Conservation (phyloP, 2,888 invertebrate genomes). For the Stegana nigrithorax region DNA sequence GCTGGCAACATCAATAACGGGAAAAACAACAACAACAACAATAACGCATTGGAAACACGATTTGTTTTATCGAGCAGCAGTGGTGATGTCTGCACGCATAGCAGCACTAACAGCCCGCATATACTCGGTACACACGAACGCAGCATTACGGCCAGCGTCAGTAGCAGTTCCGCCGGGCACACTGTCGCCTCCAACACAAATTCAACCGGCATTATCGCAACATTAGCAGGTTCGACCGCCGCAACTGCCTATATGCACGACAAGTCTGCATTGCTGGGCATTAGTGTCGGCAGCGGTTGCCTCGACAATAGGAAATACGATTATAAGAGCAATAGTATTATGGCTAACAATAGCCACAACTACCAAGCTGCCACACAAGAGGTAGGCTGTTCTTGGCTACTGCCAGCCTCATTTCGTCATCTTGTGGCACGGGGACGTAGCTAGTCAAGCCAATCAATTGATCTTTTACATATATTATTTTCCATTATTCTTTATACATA, state of each 20-base stretch:
- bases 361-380: slow-evolving; percentile 54
- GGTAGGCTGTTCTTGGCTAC: slow-evolving; percentile 54
- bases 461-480: too few species aligned
- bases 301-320: slow-evolving; percentile 58
- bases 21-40: slow-evolving; percentile 19
- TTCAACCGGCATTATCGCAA: slow-evolving; percentile 29
- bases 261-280: slow-evolving; percentile 37
- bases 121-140: too few species aligned
- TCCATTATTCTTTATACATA: too few species aligned
- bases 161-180: slow-evolving; percentile 7
- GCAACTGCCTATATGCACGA: slow-evolving; percentile 41
- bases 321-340: slow-evolving; percentile 54
- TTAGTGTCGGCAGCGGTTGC: slow-evolving; percentile 43
- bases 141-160: slow-evolving; percentile 23
- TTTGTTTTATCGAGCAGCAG: too few species aligned
- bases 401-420: too few species aligned
- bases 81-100: slow-evolving; percentile 40
- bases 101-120: too few species aligned
- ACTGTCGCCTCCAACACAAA: slow-evolving; percentile 26
- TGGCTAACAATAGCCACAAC: slow-evolving; percentile 49
- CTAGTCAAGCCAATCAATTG: neutral
- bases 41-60: slow-evolving; percentile 27
- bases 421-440: too few species aligned
- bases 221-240: slow-evolving; percentile 34
- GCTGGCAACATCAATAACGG: slow-evolving; percentile 21